These are phyloP conservation scores for Trichogramma evanescens DNA, from an alignment of 2,888 invertebrate species.

Conservation along the genomic window DNA sequence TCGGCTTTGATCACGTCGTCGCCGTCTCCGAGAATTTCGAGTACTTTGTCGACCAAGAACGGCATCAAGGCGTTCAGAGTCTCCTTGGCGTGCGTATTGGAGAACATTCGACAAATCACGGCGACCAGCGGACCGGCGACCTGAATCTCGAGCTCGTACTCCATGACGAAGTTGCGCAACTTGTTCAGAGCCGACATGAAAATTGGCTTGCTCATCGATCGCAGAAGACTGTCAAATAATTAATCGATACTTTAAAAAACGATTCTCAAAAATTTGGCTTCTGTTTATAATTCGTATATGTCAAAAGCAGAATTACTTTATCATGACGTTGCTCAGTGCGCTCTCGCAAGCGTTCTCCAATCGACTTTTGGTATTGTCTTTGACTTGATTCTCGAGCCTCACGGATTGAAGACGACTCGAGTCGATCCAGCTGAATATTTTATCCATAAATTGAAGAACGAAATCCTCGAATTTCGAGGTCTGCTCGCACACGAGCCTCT, in stretches of 20 bases:
- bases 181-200: slow-evolving; percentile 65
- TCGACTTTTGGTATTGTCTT: slow-evolving; percentile 55
- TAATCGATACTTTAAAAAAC: slow-evolving; percentile 27
- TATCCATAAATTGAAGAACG: slow-evolving; percentile 75
- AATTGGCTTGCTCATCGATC: slow-evolving; percentile 60
- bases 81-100: slow-evolving; percentile 60
- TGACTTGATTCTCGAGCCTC: slow-evolving; percentile 51
- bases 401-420: slow-evolving; percentile 64
- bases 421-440: slow-evolving; percentile 65
- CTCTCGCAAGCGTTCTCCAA: slow-evolving; percentile 67
- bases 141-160: slow-evolving; percentile 72
- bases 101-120: slow-evolving; percentile 61
- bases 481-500: slow-evolving; percentile 67
- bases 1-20: slow-evolving; percentile 68
- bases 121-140: slow-evolving; percentile 78
- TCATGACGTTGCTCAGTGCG: slow-evolving; percentile 50
- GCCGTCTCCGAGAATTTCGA: slow-evolving; percentile 51
- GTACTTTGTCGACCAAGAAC: slow-evolving; percentile 61
- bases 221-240: slow-evolving; percentile 62
- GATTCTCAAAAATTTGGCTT: too few species aligned
- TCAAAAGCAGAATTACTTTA: slow-evolving; percentile 26
- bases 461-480: slow-evolving; percentile 87
- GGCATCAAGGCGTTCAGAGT: slow-evolving; percentile 69
- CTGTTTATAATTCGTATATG: too few species aligned
- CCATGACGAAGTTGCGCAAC: slow-evolving; percentile 65